phyloP scores from a whole-genome alignment of 2,888 invertebrate genomes.

The Gibbula magus region DNA sequence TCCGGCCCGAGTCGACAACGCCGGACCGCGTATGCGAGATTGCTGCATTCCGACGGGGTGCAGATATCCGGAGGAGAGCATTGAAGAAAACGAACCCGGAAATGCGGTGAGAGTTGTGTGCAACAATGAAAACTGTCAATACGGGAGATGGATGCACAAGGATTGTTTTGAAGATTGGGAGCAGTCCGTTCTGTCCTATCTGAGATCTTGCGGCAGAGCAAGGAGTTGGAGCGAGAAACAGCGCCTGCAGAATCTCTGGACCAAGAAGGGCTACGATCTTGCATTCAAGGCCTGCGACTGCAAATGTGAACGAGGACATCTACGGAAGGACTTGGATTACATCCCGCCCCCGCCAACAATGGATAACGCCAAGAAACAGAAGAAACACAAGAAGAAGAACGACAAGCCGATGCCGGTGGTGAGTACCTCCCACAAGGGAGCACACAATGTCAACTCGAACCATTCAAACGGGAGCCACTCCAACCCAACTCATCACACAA shows the following conservation, averaged over 20 bases:
- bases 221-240: conserved; percentile 96
- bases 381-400: conserved; percentile 82
- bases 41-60: conserved; percentile 66
- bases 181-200: conserved; percentile 88
- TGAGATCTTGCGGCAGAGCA: conserved; percentile 93
- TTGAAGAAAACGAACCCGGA: conserved; percentile 63
- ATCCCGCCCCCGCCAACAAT: conserved; percentile 80
- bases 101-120: conserved; percentile 89
- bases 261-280: conserved; percentile 96
- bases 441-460: conserved; percentile 46
- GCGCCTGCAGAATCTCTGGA: conserved; percentile 95
- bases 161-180: conserved; percentile 97
- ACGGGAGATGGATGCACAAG: conserved; percentile 95
- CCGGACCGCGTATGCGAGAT: conserved; percentile 40
- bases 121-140: conserved; percentile 93
- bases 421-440: conserved; percentile 58
- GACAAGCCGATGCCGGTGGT: conserved; percentile 81
- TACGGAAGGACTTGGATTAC: conserved; percentile 96
- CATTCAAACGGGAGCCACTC: conserved; percentile 31
- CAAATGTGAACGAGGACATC: conserved; percentile 92
- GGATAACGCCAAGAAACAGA: conserved; percentile 75
- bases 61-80: conserved; percentile 52
- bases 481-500: conserved; percentile 79
- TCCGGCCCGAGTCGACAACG: conserved; percentile 33
- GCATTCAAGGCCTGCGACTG: conserved; percentile 96